phyloP scores from a whole-genome alignment of 2,797 vertebrate species.

The Tenualosa ilisha region DNA sequence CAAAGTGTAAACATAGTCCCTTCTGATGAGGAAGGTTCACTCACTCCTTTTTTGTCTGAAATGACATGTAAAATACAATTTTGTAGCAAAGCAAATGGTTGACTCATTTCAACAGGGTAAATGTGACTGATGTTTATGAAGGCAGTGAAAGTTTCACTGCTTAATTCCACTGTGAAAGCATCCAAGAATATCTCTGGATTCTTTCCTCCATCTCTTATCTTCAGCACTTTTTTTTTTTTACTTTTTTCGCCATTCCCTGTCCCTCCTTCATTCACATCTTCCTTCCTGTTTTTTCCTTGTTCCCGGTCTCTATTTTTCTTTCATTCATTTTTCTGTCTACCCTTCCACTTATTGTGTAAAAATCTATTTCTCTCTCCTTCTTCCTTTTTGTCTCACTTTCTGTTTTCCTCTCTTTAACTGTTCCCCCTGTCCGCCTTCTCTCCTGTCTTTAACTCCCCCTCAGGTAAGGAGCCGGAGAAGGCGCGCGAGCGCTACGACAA shows the following conservation, averaged over 20 bases:
- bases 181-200: no score
- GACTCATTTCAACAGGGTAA: not conserved
- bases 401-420: not conserved
- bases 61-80: not conserved
- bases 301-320: not conserved
- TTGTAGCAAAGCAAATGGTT: not conserved
- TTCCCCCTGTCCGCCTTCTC: not conserved
- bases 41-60: not conserved
- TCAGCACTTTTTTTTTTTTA: no score
- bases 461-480: conserved; percentile 92
- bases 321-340: not conserved
- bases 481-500: conserved; percentile 95
- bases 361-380: not conserved
- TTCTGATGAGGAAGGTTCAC: not conserved
- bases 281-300: no score
- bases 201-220: no score
- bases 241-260: no score
- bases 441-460: no score
- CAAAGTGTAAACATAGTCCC: not conserved
- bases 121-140: not conserved
- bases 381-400: not conserved
- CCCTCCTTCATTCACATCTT: no score
- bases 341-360: not conserved
- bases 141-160: no score
- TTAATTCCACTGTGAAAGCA: no score